Percentiles rank a stretch among this genome's conserved stretches.
Conservation (phyloP, 1,140 invertebrate species). For the Portunus trituberculatus region DNA sequence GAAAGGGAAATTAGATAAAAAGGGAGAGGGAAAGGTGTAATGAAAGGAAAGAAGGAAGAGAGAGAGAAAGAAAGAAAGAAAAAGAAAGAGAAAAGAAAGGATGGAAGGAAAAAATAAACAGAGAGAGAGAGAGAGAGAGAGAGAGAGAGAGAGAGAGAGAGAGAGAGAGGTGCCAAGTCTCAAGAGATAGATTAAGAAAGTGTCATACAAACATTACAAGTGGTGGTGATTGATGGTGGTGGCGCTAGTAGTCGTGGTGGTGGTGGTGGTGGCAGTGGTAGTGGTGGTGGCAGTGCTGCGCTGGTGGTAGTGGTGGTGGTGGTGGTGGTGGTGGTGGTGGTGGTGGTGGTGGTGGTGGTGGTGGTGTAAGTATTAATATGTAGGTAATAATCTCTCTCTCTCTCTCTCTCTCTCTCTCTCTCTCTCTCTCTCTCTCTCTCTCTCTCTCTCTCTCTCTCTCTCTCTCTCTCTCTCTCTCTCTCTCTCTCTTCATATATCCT, state of each 20-base stretch:
- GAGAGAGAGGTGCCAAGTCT: neutral
- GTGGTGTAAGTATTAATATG: neutral
- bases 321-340: neutral
- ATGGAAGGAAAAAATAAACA: neutral
- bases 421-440: neutral
- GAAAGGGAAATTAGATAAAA: neutral
- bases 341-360: neutral
- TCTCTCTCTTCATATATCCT: neutral
- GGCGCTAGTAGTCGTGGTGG: neutral
- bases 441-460: neutral
- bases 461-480: neutral
- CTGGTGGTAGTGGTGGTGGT: neutral
- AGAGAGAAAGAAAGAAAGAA: conserved; percentile 7
- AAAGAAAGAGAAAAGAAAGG: neutral
- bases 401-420: conserved; percentile 7
- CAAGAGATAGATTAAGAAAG: conserved; percentile 4
- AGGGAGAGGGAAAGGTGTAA: too few species aligned
- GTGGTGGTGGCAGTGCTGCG: neutral
- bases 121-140: neutral
- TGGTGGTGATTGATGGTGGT: neutral
- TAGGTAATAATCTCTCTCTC: neutral
- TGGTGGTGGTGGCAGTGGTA: neutral
- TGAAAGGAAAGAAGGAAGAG: neutral
- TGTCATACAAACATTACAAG: neutral
- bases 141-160: neutral